Evolutionary conservation across 2,797 vertebrate species (phyloP).

Genomic region (Buphagus erythrorhynchus): DNA sequence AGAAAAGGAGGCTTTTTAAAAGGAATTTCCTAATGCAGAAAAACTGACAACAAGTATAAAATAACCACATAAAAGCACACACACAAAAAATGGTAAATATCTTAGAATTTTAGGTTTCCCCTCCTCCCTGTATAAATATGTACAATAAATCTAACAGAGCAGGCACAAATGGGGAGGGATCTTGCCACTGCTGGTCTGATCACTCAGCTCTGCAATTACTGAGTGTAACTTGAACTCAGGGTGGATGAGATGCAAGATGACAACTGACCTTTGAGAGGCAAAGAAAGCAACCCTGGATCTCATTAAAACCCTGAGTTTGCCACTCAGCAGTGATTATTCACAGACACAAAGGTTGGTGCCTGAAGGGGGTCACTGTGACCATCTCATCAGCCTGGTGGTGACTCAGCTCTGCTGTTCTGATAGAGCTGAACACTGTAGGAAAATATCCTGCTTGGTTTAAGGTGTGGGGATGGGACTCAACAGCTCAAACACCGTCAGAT

Average conservation of each 20-base stretch:
- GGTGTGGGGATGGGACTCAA: background rate
- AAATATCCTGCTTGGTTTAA: background rate
- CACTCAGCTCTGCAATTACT: background rate
- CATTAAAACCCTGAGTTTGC: background rate
- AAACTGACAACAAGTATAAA: background rate
- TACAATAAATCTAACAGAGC: background rate
- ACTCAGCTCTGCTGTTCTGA: background rate
- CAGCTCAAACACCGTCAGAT: background rate
- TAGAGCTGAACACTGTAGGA: background rate
- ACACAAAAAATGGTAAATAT: background rate
- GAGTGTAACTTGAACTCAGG: background rate
- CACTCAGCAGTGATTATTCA: background rate
- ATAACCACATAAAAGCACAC: background rate
- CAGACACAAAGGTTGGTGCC: background rate
- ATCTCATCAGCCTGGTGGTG: background rate
- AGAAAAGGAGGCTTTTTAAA: background rate
- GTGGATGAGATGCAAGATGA: background rate
- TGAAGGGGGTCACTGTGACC: rapidly evolving
- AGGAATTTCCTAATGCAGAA: background rate
- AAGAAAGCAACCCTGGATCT: background rate
- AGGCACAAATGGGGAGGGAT: background rate
- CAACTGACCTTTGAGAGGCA: constrained; percentile 1
- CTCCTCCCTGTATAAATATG: rapidly evolving
- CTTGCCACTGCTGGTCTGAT: background rate
- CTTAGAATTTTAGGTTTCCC: background rate